These are phyloP conservation scores for Simalia tracyae DNA, from an alignment of 2,797 vertebrate species.

Conservation along the genomic window DNA sequence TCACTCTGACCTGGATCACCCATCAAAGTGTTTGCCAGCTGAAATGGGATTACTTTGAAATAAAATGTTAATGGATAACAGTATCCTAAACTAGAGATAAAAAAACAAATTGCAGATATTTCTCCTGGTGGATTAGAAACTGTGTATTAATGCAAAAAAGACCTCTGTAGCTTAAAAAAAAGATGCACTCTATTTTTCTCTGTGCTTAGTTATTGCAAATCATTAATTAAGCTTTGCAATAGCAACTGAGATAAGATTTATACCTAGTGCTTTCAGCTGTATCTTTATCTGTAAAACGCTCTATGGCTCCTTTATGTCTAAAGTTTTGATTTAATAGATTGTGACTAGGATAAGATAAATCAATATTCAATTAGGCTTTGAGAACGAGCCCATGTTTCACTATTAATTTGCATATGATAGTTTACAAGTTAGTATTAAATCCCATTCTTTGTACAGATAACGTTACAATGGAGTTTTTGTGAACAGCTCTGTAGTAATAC, in stretches of 20 bases:
- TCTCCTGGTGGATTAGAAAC: neutral
- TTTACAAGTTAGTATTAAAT: constrained; percentile 24
- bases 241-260: constrained; percentile 17
- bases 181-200: neutral
- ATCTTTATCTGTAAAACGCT: neutral
- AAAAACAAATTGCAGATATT: neutral
- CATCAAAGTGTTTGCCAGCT: neutral
- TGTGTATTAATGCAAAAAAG: neutral
- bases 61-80: neutral
- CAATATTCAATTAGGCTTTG: constrained; percentile 11
- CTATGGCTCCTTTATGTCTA: constrained; percentile 15
- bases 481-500: constrained; percentile 43
- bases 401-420: neutral
- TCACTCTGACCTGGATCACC: neutral
- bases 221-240: constrained; percentile 20
- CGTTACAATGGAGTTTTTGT: neutral
- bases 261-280: neutral
- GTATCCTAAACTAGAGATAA: neutral
- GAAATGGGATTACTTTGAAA: neutral
- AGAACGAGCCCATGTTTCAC: constrained; percentile 35
- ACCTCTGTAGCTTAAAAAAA: constrained; percentile 12
- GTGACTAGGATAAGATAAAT: neutral
- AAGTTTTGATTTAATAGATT: constrained; percentile 35
- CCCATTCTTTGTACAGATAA: constrained; percentile 32
- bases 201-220: constrained; percentile 13